A percentile compares a stretch with the other conserved stretches of the same genome.
phyloP scores from a whole-genome alignment of 2,113 vertebrate genomes.

The Anthoscopus minutus region DNA sequence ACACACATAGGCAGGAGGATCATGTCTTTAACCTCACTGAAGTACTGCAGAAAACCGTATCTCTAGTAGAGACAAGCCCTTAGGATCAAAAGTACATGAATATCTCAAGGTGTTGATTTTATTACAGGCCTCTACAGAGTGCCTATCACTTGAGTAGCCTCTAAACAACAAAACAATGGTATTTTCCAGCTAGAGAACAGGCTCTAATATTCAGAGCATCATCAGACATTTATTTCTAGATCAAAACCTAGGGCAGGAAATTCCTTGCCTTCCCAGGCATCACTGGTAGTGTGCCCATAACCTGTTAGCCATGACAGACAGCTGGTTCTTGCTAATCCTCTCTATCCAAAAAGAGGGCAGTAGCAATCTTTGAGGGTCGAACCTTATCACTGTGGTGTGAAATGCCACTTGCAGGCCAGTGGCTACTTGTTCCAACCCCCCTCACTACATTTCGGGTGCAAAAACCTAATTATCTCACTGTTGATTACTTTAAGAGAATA shows the following conservation, averaged over 20 bases:
- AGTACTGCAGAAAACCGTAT: background rate
- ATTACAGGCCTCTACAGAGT: background rate
- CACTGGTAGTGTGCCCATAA: background rate
- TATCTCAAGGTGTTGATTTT: background rate
- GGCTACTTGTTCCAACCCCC: background rate
- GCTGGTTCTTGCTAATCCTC: background rate
- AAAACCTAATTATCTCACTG: background rate
- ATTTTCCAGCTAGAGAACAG: background rate
- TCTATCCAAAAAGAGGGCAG: slow-evolving; percentile 31
- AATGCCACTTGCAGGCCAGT: background rate
- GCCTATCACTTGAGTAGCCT: background rate
- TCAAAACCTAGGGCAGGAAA: background rate
- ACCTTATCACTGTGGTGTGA: background rate
- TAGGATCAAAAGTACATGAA: background rate
- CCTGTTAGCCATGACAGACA: background rate
- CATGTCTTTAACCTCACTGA: background rate
- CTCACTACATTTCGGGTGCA: background rate
- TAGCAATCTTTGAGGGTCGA: slow-evolving; percentile 14
- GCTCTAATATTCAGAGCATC: background rate
- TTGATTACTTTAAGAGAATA: background rate
- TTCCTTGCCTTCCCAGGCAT: background rate
- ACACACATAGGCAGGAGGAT: background rate
- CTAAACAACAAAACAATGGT: background rate
- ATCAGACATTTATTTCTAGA: background rate
- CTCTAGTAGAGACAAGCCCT: background rate